phyloP scores from a whole-genome alignment of 1,140 invertebrate species.

The Drosophila pseudoobscura region DNA sequence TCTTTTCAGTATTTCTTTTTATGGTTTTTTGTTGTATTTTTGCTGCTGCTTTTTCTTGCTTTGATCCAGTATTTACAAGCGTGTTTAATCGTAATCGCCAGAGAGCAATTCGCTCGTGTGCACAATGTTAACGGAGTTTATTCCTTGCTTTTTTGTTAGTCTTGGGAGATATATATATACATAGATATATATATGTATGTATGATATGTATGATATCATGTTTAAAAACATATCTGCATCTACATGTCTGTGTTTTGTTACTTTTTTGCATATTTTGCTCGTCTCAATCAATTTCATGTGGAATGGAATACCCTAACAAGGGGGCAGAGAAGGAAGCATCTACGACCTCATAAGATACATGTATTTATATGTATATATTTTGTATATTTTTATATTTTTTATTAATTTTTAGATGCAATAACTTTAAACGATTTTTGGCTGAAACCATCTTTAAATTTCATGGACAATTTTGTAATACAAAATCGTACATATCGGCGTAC shows the following conservation, averaged over 20 bases:
- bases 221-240: conserved; percentile 1
- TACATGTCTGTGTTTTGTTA: conserved; percentile 13
- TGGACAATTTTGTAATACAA: too few species aligned
- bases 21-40: conserved; percentile 20
- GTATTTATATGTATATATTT: too few species aligned
- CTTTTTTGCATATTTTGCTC: conserved; percentile 42
- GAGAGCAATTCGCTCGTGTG: conserved; percentile 44
- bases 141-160: conserved; percentile 2
- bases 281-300: conserved; percentile 68
- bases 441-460: too few species aligned
- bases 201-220: conserved; percentile 3
- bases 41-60: too few species aligned
- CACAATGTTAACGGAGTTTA: conserved; percentile 43
- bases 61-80: conserved; percentile 73
- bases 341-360: too few species aligned
- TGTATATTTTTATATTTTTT: too few species aligned
- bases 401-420: too few species aligned
- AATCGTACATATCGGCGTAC: too few species aligned
- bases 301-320: neutral
- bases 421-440: too few species aligned
- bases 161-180: conserved; percentile 7
- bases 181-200: neutral
- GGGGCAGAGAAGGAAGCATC: too few species aligned
- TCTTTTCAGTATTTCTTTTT: conserved; percentile 14
- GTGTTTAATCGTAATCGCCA: conserved; percentile 75